Base-by-base conservation (phyloP, 2,888 invertebrate species). In the Chesias legatella region DNA sequence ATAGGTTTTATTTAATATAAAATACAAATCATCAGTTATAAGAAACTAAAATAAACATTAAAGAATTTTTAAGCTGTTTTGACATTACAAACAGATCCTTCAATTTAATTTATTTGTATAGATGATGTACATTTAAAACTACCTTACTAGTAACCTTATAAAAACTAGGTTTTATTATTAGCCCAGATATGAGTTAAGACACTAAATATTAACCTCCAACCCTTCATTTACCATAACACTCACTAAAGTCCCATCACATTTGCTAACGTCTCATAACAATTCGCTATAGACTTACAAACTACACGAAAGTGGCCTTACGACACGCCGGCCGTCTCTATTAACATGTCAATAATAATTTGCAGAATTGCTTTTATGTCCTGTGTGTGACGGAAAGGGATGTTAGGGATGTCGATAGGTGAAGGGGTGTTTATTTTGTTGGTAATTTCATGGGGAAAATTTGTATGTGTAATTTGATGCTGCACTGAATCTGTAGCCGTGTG, bases 341-440 rank as follows among this genome's bases (percentile, higher is more conserved):
- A 82, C 82, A 85, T 79, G 84, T 73, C 82, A 72, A 84, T 86
- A 86, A 85, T 80, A 83, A 85, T 86, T 86, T 85, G 72, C 69
- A 62, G 73, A 81, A 86, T 82, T 75, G 83, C 83, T 78, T 83
- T 79, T 79, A 79, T 74, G 82, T 75, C 75, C 73, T 73, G 66
- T 44, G 53, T 46, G 27, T 33, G 39, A 36, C 51, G 65, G 68
- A 65, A 73, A 77, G 79, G 83, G 80, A 32, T 3, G 1, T 7
- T 69, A 81, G 79, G 80, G 81, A 56, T 79, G 73, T 0, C 53
- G 47, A 54, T 30, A n/a, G 17, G 29, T 17, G 13, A 7, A 7
- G 2, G 6, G 3, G 11, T 26, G 7, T 23, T 23, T 7, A 10
- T 10, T 28, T 10, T 30, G 21, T 8, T 1, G 5, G 24, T 6